phyloP scores from a whole-genome alignment of 2,888 invertebrate genomes.

The Cheilosia impressa region DNA sequence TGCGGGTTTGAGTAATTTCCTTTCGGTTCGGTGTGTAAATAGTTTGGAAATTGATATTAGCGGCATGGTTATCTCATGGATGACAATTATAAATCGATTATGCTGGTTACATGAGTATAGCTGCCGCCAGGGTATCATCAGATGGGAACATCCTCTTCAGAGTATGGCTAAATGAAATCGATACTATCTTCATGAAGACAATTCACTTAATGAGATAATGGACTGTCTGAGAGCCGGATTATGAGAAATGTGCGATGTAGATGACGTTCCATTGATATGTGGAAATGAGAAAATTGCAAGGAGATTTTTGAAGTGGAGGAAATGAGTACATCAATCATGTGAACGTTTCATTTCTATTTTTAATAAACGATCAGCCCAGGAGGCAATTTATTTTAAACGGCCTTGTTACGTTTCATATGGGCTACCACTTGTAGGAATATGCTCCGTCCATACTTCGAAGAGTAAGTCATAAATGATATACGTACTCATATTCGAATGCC shows the following conservation, averaged over 20 bases:
- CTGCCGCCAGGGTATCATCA: background rate
- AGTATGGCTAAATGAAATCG: slow-evolving; percentile 30
- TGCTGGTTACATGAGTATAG: slow-evolving; percentile 18
- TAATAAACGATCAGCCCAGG: background rate
- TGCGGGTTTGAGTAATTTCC: slow-evolving; percentile 42
- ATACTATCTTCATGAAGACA: slow-evolving; percentile 23
- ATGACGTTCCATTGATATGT: background rate
- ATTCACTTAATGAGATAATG: slow-evolving; percentile 23
- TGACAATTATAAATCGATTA: slow-evolving; percentile 63
- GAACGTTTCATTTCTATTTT: background rate
- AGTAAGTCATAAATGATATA: background rate
- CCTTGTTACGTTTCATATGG: background rate
- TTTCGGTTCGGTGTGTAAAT: slow-evolving; percentile 30
- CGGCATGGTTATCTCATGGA: slow-evolving; percentile 38
- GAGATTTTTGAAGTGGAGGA: background rate
- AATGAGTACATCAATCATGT: slow-evolving; percentile 6
- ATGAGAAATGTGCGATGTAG: background rate
- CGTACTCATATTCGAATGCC: background rate
- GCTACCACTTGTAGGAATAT: background rate
- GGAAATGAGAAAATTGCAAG: background rate
- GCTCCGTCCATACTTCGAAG: background rate
- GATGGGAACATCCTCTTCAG: slow-evolving; percentile 26
- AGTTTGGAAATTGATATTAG: slow-evolving; percentile 63
- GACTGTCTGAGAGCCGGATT: slow-evolving; percentile 16
- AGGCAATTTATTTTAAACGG: background rate